Base-by-base conservation (phyloP, 1,140 invertebrate species). In the Anadara kagoshimensis region DNA sequence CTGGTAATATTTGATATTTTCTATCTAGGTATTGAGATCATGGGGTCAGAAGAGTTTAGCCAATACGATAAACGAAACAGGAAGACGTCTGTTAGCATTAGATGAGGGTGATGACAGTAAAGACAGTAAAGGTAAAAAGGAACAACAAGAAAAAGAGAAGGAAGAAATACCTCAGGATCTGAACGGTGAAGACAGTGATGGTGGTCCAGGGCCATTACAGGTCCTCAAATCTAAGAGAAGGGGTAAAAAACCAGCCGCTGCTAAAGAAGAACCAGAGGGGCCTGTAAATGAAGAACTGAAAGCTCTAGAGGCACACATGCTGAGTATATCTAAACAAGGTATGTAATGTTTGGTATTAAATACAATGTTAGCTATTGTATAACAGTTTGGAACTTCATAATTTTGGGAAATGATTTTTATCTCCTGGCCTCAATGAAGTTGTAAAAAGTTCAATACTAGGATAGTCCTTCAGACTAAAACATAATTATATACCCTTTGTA, bases 231-330 rank as follows among this genome's bases (percentile, higher is more conserved):
- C 80, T 49, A 82, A 78, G 72, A 83, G 66, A 53, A 81, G 75
- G 49, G 69, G 72, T 36, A 73, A 67, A 29, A 75, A 65, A 8
- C 62, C 41, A 22, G 69, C 67, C 36, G 64, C 11, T 5, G 54
- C 75, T 16, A 79, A 81, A 66, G 81, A 85, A 18, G 79, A 81
- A 11, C 64, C 59, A 29, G 85, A 87, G 10, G 77, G 73, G 20
- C 73, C 78, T 3, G 75, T 78, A 11, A 88, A 88, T 73, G 85
- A 87, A 53, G 87, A 89, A 67, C 78, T 89, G 29, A 86, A 81
- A 59, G 88, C 88, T 36, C 69, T 89, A 36, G 87, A 88, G 44
- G 85, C 85, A 41, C 85, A 88, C 67, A 85, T 88, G 78, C 78
- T 87, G 43, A 83, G 77, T 45, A 58, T 87, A 20, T 84, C 80